Conservation (phyloP, 1,140 invertebrate genomes). For the Atta texana region DNA sequence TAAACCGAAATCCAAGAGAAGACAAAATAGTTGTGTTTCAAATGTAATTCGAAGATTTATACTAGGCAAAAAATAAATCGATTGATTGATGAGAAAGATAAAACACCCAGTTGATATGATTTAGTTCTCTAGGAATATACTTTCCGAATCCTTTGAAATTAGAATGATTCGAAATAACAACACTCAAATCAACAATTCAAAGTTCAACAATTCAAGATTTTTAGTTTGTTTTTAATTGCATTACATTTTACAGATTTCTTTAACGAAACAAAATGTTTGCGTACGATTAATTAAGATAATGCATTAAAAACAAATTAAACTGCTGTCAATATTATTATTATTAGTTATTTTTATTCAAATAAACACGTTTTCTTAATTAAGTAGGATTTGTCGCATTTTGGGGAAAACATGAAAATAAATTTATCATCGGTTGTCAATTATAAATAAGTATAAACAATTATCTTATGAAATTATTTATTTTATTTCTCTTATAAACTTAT, state of each 20-base stretch:
- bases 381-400: neutral
- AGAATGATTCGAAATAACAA: neutral
- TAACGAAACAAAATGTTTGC: neutral
- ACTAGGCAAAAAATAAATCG: neutral
- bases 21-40: slow-evolving; percentile 20
- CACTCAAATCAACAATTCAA: neutral
- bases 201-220: neutral
- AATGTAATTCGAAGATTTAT: slow-evolving; percentile 28
- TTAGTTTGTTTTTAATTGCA: neutral
- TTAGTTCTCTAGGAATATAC: neutral
- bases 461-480: neutral
- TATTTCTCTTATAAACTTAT: neutral
- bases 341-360: neutral
- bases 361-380: neutral
- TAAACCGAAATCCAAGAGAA: slow-evolving; percentile 14
- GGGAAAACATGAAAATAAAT: neutral
- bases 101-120: neutral
- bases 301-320: neutral
- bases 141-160: neutral
- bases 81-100: slow-evolving; percentile 30
- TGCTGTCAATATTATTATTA: neutral
- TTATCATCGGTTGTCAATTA: slow-evolving; percentile 5
- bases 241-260: neutral
- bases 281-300: neutral
- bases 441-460: neutral